Percentiles rank a stretch among this genome's conserved stretches.
These are phyloP conservation scores for Coptodon rendalli DNA, from an alignment of 2,113 vertebrate genomes.

Conservation along the genomic window DNA sequence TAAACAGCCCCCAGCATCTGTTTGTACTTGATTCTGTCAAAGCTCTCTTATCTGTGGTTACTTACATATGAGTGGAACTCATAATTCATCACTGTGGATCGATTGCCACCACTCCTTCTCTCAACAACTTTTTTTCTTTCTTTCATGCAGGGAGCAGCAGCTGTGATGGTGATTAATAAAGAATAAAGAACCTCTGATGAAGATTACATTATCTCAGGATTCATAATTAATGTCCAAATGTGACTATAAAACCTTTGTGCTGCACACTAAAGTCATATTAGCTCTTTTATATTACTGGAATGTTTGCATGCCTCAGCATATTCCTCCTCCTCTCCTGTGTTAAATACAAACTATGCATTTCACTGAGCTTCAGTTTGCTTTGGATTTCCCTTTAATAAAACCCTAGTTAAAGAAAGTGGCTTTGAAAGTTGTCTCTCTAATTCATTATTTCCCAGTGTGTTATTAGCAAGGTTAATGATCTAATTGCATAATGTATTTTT, in stretches of 20 bases:
- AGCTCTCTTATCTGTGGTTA: not conserved
- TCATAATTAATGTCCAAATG: conserved; percentile 63
- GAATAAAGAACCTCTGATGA: conserved; percentile 52
- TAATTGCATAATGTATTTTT: conserved; percentile 7
- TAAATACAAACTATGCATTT: not conserved
- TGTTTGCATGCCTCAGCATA: not conserved
- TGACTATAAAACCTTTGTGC: conserved; percentile 9
- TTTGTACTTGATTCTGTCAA: not conserved
- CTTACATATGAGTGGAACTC: not conserved
- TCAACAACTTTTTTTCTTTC: not conserved
- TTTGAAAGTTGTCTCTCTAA: not conserved
- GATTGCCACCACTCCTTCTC: not conserved
- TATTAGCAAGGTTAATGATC: conserved; percentile 29
- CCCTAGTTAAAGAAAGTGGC: not conserved
- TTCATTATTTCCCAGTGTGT: not conserved
- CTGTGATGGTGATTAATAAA: conserved; percentile 58
- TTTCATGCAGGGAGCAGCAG: conserved; percentile 22
- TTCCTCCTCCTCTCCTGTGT: not conserved
- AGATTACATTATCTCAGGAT: conserved; percentile 52
- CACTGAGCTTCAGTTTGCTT: not conserved
- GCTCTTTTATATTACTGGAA: not conserved
- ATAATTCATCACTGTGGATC: conserved; percentile 35
- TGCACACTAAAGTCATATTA: not conserved
- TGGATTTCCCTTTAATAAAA: not conserved
- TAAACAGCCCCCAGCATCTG: not conserved